Base-by-base conservation (phyloP, 2,113 vertebrate genomes). In the Nicator chloris region DNA sequence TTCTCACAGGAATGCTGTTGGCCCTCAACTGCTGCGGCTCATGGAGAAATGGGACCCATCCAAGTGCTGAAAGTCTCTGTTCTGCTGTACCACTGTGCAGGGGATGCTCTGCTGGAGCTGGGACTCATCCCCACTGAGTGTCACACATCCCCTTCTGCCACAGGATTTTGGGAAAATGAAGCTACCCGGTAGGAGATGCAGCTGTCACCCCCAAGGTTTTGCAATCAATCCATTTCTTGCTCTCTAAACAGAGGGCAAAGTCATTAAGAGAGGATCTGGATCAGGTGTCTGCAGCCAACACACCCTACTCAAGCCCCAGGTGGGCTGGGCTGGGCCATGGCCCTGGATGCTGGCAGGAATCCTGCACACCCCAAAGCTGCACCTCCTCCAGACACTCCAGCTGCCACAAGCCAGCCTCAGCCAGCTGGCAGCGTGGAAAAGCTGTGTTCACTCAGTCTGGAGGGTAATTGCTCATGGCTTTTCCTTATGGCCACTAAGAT, bases 401-500 rank as follows among this genome's bases (percentile, higher is more conserved):
- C 56, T n/a, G 44, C 24, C 23, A 2, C 24, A 6, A 4, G 37
- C 3, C 37, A 30, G 1, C 45, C n/a, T 0, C 39, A 16, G 61
- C 42, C 51, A 61, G 70, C 66, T 40, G 35, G 3, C 42, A 4
- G n/a, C 68, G 11, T 0, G 5, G 73, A 63, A 40, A 63, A 90
- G 23, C 85, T 54, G 23, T 0, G 4, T 1, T 50, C 26, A 11
- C 60, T 39, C 56, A 28, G 7, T 6, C 51, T 15, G 24, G 15
- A 39, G 66, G 49, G 18, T 3, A 15, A 42, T 0, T 1, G 6
- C 5, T 47, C 50, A 9, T 0, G 2, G 37, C 54, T 73, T 31
- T 44, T 68, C 86, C 68, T 57, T 22, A 15, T 1, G 44, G 72
- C 53, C 42, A 30, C 45, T 11, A 6, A 37, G 44, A 22, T 15